Base-by-base conservation (phyloP, 1,140 invertebrate genomes). In the Zaprionus capensis region DNA sequence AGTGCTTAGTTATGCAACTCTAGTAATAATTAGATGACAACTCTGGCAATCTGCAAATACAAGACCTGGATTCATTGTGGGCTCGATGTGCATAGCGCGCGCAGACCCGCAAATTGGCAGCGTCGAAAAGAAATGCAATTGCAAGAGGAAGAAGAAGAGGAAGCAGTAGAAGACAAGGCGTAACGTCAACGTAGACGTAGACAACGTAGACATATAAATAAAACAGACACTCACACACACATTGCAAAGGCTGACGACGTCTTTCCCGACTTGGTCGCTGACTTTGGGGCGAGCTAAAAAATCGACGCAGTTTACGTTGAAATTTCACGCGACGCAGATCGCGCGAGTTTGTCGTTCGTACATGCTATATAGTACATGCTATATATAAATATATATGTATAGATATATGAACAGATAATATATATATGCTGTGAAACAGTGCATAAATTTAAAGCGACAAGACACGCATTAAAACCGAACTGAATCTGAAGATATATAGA, bases 261-360 rank as follows among this genome's bases (percentile, higher is more conserved):
- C 28, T 65, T 24, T 65, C 22, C 51, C 34, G 56, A 68, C 46
- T 67, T 36, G 53, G 34, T 20, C 53, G 36, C 15, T 62, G 49
- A 76, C 79, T 80, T 77, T 78, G 72, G 61, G 75, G 66, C 71
- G 62, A 81, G 64, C 67, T 74, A 78, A 74, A 81, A 76, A 80
- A 71, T 80, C n/a, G 58, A 55, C 64, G 65, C 85, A 90, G 85
- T 90, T 80, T 77, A 70, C 71, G 82, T 81, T 90, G 72, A 82
- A 91, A 81, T 85, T 82, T 90, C 86, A 82, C 71, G 71, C 79
- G 76, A 73, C 72, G 62, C 79, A 77, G 85, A 82, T 90, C 85
- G 81, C 70, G 82, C 70, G 64, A 72, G 56, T 66, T 46, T 55
- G 64, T 31, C 36, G 49, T 51, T 41, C 62, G 24, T 55, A 26